A percentile compares a stretch with the other conserved stretches of the same genome.
Evolutionary conservation across 1,140 invertebrate genomes (phyloP).

Genomic region (Andrena cerasifolii): DNA sequence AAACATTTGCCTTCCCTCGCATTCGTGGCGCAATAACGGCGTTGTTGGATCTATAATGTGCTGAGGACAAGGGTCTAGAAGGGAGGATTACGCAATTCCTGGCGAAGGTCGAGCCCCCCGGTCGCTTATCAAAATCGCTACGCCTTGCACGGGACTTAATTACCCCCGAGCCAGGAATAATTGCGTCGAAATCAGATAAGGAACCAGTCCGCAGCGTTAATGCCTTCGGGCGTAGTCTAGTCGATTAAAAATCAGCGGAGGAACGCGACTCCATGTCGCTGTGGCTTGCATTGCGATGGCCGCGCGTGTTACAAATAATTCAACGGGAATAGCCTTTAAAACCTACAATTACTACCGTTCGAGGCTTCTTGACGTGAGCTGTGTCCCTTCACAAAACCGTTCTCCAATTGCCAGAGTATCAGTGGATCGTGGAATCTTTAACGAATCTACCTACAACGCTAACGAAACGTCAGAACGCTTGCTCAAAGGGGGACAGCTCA

Average conservation of each 20-base stretch:
- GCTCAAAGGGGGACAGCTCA: too few species aligned
- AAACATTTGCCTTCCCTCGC: too few species aligned
- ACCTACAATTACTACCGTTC: neutral
- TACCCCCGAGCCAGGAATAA: conserved; percentile 48
- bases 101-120: conserved; percentile 8
- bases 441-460: too few species aligned
- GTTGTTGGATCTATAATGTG: too few species aligned
- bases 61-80: neutral
- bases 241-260: conserved; percentile 29
- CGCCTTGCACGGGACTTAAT: conserved; percentile 39
- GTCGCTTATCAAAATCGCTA: conserved; percentile 46
- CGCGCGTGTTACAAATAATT: conserved; percentile 11
- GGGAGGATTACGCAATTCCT: conserved; percentile 17
- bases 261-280: conserved; percentile 23
- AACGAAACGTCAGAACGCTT: too few species aligned
- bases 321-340: neutral
- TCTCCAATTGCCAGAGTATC: too few species aligned
- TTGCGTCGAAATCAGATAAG: conserved; percentile 46
- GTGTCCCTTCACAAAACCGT: too few species aligned
- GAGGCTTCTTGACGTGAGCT: too few species aligned
- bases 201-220: conserved; percentile 37
- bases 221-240: conserved; percentile 6
- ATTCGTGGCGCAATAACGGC: too few species aligned
- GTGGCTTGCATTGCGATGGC: conserved; percentile 7
- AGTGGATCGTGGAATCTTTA: too few species aligned